Percentiles rank a stretch among this genome's conserved stretches.
Evolutionary conservation across 2,797 vertebrate genomes (phyloP).

Genomic region (Rhodeus uyekii): DNA sequence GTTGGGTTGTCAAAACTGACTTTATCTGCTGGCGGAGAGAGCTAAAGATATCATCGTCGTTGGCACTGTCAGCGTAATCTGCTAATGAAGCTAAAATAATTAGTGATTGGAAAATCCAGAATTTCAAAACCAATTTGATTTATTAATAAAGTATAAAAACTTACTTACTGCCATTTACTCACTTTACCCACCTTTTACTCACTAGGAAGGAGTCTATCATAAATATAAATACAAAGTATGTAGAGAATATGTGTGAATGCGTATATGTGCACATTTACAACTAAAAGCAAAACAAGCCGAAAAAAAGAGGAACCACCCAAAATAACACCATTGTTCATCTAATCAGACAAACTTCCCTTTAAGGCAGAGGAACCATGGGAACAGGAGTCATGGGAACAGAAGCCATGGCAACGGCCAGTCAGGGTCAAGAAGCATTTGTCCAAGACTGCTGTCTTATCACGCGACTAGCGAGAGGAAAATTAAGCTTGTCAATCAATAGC

Average conservation of each 20-base stretch:
- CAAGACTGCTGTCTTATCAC: constrained; percentile 45
- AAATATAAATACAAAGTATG: neutral
- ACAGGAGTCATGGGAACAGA: constrained; percentile 51
- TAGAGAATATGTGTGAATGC: neutral
- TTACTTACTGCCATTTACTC: too few species aligned
- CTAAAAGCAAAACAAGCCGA: constrained; percentile 41
- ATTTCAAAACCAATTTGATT: neutral
- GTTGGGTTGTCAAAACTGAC: constrained; percentile 1
- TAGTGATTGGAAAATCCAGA: neutral
- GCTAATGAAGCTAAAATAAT: neutral
- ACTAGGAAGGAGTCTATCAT: neutral
- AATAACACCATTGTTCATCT: constrained; percentile 64
- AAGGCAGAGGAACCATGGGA: constrained; percentile 49
- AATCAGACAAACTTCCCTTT: constrained; percentile 64
- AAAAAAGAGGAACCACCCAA: constrained; percentile 60
- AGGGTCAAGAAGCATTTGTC: constrained; percentile 50
- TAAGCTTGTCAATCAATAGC: constrained; percentile 55
- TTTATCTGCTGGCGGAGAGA: constrained; percentile 7
- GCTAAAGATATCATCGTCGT: neutral
- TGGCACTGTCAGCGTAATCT: constrained; percentile 4
- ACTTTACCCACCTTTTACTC: too few species aligned
- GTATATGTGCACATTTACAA: constrained; percentile 31
- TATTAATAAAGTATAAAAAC: neutral
- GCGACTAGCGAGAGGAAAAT: constrained; percentile 20
- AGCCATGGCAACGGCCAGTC: constrained; percentile 56